Evolutionary conservation across 1,140 invertebrate genomes (phyloP), one percentile per base, ranked within the genome.

Genomic region (Diachasmimorpha longicaudata): DNA sequence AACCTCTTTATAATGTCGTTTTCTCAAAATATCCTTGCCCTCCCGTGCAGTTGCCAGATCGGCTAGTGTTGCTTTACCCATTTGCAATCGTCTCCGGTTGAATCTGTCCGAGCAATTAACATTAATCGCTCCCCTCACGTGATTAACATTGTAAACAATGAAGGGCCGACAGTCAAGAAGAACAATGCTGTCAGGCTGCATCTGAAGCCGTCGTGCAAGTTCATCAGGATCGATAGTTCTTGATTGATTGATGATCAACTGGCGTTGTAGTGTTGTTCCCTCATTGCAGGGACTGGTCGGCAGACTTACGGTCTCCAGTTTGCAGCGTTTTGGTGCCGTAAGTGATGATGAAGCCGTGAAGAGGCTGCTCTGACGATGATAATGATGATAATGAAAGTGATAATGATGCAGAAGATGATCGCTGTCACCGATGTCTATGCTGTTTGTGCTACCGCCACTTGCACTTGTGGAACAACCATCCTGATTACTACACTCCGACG

Each of bases 61-160:
- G 19, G 92, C 91, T 10, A 95, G 85, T 1, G 89, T 90, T 0
- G 92, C 92, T 79, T 93, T 93, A 1, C 94, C 93, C 78, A 91
- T 90, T 81, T 93, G 93, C 72, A 95, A 87, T 21, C 94, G 85
- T 77, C 92, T 89, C 46, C 93, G 88, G 81, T 93, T 94, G 84
- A 94, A 93, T 42, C 94, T 87, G 84, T 95, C 94, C 1, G 92
- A 91, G 82, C 94, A 95, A 84, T 94, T 94, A 21, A 95, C 90
- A 86, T 95, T 95, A 73, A 95, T 91, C 16, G 94, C 92, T 14
- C 93, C 93, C 25, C 89, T 87, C 44, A 95, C 92, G 84, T 96
- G 94, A 78, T 91, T 91, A 36, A 91, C 89, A 82, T 94, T 94
- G 86, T 93, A 95, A 21, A 91, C 90, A 23, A 95, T 91, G 80